Base-by-base conservation (phyloP, 2,888 invertebrate genomes). In the Taenaris catops region DNA sequence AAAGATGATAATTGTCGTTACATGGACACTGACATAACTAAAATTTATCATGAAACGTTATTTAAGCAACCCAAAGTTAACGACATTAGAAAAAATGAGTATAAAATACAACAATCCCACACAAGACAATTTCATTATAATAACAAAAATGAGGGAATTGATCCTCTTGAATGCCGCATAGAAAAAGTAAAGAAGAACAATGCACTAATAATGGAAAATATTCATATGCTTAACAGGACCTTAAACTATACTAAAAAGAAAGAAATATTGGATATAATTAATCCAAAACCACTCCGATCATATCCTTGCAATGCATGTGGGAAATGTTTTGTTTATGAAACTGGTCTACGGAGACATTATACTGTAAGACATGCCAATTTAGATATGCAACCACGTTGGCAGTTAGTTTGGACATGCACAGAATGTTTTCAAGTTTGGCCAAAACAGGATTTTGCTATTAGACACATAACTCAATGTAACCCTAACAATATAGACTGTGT, bases 341-440 rank as follows among this genome's bases (percentile, higher is more conserved):
- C 84, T 40, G 84, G 84, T 8, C 55, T 87, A 17, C 68, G 69
- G 39, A 69, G 80, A 44, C 87, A 86, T 52, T 73, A 66, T 29
- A 51, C 73, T 8, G 69, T 74, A 53, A 58, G 76, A 40, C 83
- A 80, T 46, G 60, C 72, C 0, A 59, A 63, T 38, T 47, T 60
- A 2, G 75, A 75, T 14, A 48, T 53, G 14, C 73, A 71, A 41
- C 76, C 73, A 2, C 70, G 73, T 6, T 84, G 86, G 86, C 86
- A 83, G 57, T 60, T 74, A 8, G 84, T 86, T 11, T 87, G 84
- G 86, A 83, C 83, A 18, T 87, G 87, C 47, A 66, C 71, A 18
- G 72, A 81, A 50, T 87, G 87, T 54, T 83, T 76, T 44, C 86
- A 87, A 53, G 84, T 87, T 2, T 87, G 86, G 86, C 87, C 86